Base-by-base conservation (phyloP, 2,888 invertebrate genomes). In the Dasysyrphus tricinctus region DNA sequence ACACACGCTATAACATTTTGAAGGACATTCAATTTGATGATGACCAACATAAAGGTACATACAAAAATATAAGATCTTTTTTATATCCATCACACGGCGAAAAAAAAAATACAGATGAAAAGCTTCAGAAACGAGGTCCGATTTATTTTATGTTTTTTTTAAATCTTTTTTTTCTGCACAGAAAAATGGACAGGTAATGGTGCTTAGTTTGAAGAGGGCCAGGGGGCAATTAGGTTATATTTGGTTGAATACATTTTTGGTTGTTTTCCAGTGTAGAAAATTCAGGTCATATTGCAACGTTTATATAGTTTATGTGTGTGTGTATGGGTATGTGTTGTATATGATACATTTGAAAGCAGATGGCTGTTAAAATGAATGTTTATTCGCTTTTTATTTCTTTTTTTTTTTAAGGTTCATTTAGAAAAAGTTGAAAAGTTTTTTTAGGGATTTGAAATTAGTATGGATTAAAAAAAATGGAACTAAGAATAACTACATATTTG, bases 91-190 rank as follows among this genome's bases (percentile, higher is more conserved):
- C 61, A 29, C 14, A 24, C n/a, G 24, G 14, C 19, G 11, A 49
- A 34, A 61, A 24, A 42, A 19, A 59, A 69, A 54, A 44, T 72
- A 76, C 39, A 11, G 59, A 67, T 80, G 69, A 80, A 61, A 44
- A 80, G 59, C 72, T n/a, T 59, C 34, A 59, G 51, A 67, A 67
- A 49, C 67, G 67, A 67, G 67, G 67, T 37, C 67, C 67, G 19
- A 49, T 63, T 42, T 63, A 63, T 63, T 67, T 67, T 49, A 67
- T 67, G 5, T 16, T 29, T 29, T 29, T 14, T 63, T 29, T 42
- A 12, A 12, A 37, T 34, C 51, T 49, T 12, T 61, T 44, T 72
- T 65, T 14, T 32, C 14, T 51, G 51, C 47, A 24, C 12, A 16
- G 39, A 56, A 51, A 56, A 44, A 39, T 57, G 47, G 19, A 24